Percentiles rank a stretch among this genome's conserved stretches.
Evolutionary conservation across 1,140 invertebrate genomes (phyloP).

Genomic region (Hyles euphorbiae): DNA sequence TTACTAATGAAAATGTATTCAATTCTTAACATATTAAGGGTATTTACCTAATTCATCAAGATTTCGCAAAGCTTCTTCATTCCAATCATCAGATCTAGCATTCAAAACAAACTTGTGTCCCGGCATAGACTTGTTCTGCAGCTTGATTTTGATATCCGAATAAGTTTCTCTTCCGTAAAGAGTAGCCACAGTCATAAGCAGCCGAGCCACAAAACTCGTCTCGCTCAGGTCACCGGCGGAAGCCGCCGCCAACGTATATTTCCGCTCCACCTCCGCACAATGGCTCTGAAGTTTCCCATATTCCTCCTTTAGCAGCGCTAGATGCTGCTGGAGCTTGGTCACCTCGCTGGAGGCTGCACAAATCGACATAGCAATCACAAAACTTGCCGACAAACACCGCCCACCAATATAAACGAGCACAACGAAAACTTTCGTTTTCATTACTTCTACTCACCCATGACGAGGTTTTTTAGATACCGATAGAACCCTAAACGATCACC

Average conservation of each 20-base stretch:
- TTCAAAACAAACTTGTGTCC: conserved; percentile 94
- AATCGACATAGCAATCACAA: conserved; percentile 36
- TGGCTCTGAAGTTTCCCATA: conserved; percentile 93
- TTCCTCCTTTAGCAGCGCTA: conserved; percentile 90
- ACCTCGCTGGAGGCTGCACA: conserved; percentile 76
- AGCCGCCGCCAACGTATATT: conserved; percentile 85
- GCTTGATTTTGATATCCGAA: conserved; percentile 84
- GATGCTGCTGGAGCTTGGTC: conserved; percentile 90
- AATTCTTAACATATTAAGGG: conserved; percentile 4
- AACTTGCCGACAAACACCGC: conserved; percentile 51
- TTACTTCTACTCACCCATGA: conserved; percentile 56
- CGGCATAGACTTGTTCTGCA: conserved; percentile 83
- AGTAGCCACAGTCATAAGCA: conserved; percentile 87
- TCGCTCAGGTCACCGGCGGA: conserved; percentile 71
- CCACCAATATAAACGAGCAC: conserved; percentile 44
- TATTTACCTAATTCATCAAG: conserved; percentile 81
- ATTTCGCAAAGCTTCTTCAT: conserved; percentile 80
- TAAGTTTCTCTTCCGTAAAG: conserved; percentile 88
- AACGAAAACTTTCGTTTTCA: conserved; percentile 23
- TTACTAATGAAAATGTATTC: no score
- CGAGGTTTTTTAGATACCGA: conserved; percentile 17
- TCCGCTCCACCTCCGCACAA: conserved; percentile 88
- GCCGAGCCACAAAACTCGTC: conserved; percentile 87
- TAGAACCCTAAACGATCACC: conserved; percentile 12
- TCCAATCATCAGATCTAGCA: conserved; percentile 91